Evolutionary conservation across 2,113 vertebrate genomes (phyloP), one percentile per base, ranked within the genome.

Genomic region (Rhinoderma darwinii): DNA sequence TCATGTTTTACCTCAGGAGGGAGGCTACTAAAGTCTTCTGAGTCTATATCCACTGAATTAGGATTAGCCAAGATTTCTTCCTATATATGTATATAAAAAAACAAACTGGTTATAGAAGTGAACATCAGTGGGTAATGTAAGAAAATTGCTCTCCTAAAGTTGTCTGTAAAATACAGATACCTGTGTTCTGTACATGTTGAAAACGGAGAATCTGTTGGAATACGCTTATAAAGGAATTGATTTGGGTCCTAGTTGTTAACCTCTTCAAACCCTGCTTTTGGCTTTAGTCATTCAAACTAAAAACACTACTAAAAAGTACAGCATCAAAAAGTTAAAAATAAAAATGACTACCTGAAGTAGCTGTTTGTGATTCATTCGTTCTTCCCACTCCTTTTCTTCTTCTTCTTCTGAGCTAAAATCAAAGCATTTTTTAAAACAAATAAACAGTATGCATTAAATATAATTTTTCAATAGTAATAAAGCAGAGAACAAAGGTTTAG

Each of bases 1-100:
- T 99, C 97, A 0, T 99, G 97, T 89, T 97, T 98, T 90, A 98
- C 91, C 91, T 99, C 98, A 2, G 93, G 95, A 75, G 98, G 97
- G 43, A 99, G 90, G 68, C 91, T 93, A 73, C 88, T 89, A 88
- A 99, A 99, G 78, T 98, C 96, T 90, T 98, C 96, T 1, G 98
- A 98, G 89, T 99, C 97, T 85, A 99, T 96, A 89, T 99, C 97
- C 79, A 99, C 80, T 3, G 97, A 93, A 85, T 96, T 92, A 50
- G 96, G 96, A 88, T 97, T 90, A 70, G 90, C 93, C 89, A 92
- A 93, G 12, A 96, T 86, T 44, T 95, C 94, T 54, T 96, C 96
- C 97, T 99, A 56, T 12, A 41, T 54, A 44, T 72, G 8, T 22
- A 18, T 17, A 50, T 14, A 51, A 56, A 35, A 73, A 25, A 41